Evolutionary conservation across 2,113 vertebrate species (phyloP).

Genomic region (Dinomys branickii): DNA sequence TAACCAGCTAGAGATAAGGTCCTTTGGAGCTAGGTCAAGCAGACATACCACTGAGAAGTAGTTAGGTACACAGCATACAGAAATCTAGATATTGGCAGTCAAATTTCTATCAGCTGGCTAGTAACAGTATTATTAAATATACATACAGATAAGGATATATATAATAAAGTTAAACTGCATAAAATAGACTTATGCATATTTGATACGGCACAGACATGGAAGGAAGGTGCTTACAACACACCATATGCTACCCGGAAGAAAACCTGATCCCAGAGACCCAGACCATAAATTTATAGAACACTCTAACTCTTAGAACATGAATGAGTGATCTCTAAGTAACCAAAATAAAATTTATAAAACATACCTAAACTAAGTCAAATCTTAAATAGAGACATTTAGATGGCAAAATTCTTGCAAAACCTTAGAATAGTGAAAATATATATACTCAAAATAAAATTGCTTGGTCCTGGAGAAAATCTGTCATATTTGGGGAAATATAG

Average conservation of each 20-base stretch:
- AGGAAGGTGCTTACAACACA: background rate
- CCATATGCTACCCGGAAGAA: background rate
- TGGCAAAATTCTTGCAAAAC: background rate
- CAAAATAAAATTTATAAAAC: background rate
- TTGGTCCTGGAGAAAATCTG: background rate
- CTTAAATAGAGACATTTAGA: background rate
- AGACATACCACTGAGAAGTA: background rate
- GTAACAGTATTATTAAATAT: background rate
- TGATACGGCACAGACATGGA: background rate
- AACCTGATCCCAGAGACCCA: background rate
- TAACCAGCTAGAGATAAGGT: background rate
- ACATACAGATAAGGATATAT: background rate
- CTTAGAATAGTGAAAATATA: background rate
- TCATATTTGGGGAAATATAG: background rate
- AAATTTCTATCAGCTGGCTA: slow-evolving; percentile 14
- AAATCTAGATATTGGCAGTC: background rate
- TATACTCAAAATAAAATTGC: background rate
- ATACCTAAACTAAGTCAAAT: background rate
- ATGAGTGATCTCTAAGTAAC: background rate
- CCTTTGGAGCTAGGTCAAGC: background rate
- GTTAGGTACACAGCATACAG: background rate
- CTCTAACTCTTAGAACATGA: background rate
- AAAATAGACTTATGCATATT: background rate
- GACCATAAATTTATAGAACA: background rate
- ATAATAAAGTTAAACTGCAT: background rate